A percentile compares a stretch with the other conserved stretches of the same genome.
Conservation (phyloP, 2,113 vertebrate genomes). For the Cryptomyrus ogoouensis region DNA sequence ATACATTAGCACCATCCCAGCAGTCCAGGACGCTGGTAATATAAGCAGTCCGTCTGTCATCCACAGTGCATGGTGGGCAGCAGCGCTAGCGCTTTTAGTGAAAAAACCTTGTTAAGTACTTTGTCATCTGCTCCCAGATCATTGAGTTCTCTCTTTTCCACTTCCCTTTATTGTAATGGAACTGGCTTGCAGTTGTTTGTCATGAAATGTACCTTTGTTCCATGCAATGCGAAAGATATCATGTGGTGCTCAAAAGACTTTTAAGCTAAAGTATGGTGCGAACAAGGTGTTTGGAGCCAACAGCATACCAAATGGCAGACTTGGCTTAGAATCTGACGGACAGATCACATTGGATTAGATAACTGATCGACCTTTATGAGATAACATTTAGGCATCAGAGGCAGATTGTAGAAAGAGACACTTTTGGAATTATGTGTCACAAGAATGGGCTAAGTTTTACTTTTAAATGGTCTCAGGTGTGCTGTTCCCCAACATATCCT, state of each 20-base stretch:
- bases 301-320: neutral
- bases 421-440: neutral
- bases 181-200: neutral
- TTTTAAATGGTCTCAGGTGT: neutral
- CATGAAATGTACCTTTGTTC: neutral
- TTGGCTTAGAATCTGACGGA: neutral
- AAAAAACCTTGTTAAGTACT: constrained; percentile 14
- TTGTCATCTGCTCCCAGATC: neutral
- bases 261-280: neutral
- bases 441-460: neutral
- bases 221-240: neutral
- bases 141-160: neutral
- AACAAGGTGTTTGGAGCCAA: neutral
- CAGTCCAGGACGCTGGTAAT: constrained; percentile 18
- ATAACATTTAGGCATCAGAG: neutral
- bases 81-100: neutral
- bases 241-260: neutral
- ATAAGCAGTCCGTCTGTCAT: constrained; percentile 24
- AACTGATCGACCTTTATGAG: neutral
- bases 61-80: neutral
- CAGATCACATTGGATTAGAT: neutral
- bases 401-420: neutral
- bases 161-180: neutral
- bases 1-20: constrained; percentile 21
- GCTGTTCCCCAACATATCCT: neutral